A percentile compares a stretch with the other conserved stretches of the same genome.
phyloP scores from a whole-genome alignment of 2,113 vertebrate species.

The Pteropus alecto region DNA sequence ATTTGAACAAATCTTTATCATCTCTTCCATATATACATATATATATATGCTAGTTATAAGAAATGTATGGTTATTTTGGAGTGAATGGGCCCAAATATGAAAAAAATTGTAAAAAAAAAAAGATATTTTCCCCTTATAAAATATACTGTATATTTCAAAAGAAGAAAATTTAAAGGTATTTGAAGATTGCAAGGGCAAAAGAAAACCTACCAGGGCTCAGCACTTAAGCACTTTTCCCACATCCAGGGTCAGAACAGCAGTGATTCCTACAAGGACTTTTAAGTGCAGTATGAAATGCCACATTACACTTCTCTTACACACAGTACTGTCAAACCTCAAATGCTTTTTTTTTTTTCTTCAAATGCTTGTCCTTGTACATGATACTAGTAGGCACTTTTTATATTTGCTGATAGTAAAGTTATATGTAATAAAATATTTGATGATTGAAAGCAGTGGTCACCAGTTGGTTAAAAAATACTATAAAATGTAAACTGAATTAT shows the following conservation, averaged over 20 bases:
- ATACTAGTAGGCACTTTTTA: slow-evolving; percentile 59
- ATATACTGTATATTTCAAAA: slow-evolving; percentile 69
- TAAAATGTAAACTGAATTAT: slow-evolving; percentile 74
- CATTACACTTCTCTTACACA: slow-evolving; percentile 67
- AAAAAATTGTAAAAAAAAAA: slow-evolving; percentile 71
- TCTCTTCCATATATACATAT: slow-evolving; percentile 32
- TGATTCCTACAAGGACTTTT: slow-evolving; percentile 72
- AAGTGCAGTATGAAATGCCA: slow-evolving; percentile 75
- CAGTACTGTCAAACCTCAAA: slow-evolving; percentile 78
- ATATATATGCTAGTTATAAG: slow-evolving; percentile 20
- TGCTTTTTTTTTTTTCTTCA: slow-evolving; percentile 68
- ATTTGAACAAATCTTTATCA: slow-evolving; percentile 52
- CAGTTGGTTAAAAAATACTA: slow-evolving; percentile 57
- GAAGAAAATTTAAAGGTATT: slow-evolving; percentile 67
- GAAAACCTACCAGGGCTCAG: slow-evolving; percentile 77
- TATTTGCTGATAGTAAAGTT: slow-evolving; percentile 69
- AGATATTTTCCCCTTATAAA: slow-evolving; percentile 66
- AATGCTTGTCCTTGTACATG: slow-evolving; percentile 66
- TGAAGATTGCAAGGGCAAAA: slow-evolving; percentile 76
- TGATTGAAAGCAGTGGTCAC: slow-evolving; percentile 65
- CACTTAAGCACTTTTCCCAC: slow-evolving; percentile 80
- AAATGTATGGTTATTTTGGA: slow-evolving; percentile 76
- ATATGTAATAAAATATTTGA: slow-evolving; percentile 74
- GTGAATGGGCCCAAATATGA: slow-evolving; percentile 71
- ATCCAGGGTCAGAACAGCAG: slow-evolving; percentile 78